Base-by-base conservation (phyloP, 2,888 invertebrate species). In the Melangyna quadrimaculata region DNA sequence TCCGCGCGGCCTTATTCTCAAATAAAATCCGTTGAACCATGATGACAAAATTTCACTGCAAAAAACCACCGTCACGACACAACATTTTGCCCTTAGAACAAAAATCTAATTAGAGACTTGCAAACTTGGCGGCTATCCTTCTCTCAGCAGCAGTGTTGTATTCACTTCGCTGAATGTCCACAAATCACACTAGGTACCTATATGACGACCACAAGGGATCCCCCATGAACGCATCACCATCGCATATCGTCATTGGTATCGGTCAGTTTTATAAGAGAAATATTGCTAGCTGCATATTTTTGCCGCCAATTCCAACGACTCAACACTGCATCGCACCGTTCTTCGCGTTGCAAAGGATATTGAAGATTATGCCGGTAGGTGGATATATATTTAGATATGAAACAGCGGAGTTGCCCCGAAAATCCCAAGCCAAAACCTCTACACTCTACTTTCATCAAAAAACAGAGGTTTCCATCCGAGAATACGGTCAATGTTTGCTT, bases 401-500 rank as follows among this genome's bases (percentile, higher is more conserved):
- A 80, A 69, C 65, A 65, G 55, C 53, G 53, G 53, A 48, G 17
- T 24, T 51, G 22, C 29, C 32, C 71, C 53, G 65, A 29, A 27
- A 17, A 55, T 55, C 10, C 77, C 65, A 59, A 37, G 22, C 67
- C 71, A 75, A 74, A 51, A 67, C 22, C 22, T 72, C 35, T 55
- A 43, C 24, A n/a, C 35, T 61, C 35, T 63, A 71, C 70, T 77
- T 72, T 51, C 55, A 70, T 55, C 48, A 74, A 61, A n/a, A 61
- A 55, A 70, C 53, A 75, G 75, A 72, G 77, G 81, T 72, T 78
- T 78, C 51, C 80, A 61, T 73, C 19, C 81, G 51, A 86, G 84
- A 80, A 79, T 81, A 87, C 71, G 87, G 87, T 87, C 87, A 87
- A 82, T 87, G 87, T 87, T 87, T 87, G 87, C 53, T 87, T 82